phyloP scores from a whole-genome alignment of 2,888 invertebrate species.

The Hydraecia micacea region DNA sequence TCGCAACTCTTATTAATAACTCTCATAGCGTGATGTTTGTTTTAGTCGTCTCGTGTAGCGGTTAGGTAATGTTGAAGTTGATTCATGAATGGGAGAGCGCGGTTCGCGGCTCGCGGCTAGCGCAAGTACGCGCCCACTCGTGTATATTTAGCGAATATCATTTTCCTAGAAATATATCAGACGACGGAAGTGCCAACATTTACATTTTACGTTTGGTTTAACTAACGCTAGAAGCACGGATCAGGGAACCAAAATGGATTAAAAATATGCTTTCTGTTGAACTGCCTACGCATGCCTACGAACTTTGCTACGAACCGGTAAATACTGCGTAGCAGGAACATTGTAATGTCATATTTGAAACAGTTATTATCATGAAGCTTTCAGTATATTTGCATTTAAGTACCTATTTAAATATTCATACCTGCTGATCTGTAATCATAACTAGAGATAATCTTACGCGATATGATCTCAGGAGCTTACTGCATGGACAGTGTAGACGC shows the following conservation, averaged over 20 bases:
- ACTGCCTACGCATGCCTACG: conserved; percentile 43
- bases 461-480: conserved; percentile 76
- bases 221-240: conserved; percentile 66
- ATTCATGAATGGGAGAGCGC: conserved; percentile 88
- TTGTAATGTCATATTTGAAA: conserved; percentile 17
- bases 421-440: conserved; percentile 63
- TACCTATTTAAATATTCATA: conserved; percentile 50
- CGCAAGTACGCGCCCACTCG: conserved; percentile 78
- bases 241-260: conserved; percentile 32
- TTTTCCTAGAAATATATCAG: conserved; percentile 86
- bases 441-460: conserved; percentile 76
- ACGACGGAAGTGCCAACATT: conserved; percentile 84
- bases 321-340: conserved; percentile 32
- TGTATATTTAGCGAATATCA: conserved; percentile 87
- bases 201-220: conserved; percentile 77
- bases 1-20: conserved; percentile 89
- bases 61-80: conserved; percentile 89
- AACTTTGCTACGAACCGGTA: conserved; percentile 38
- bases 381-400: conserved; percentile 35
- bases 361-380: conserved; percentile 17
- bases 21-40: conserved; percentile 84
- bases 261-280: conserved; percentile 40
- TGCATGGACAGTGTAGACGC: conserved; percentile 68
- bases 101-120: conserved; percentile 75
- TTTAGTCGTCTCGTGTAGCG: conserved; percentile 82